phyloP scores from a whole-genome alignment of 1,140 invertebrate genomes.

The Drosophila jambulina region DNA sequence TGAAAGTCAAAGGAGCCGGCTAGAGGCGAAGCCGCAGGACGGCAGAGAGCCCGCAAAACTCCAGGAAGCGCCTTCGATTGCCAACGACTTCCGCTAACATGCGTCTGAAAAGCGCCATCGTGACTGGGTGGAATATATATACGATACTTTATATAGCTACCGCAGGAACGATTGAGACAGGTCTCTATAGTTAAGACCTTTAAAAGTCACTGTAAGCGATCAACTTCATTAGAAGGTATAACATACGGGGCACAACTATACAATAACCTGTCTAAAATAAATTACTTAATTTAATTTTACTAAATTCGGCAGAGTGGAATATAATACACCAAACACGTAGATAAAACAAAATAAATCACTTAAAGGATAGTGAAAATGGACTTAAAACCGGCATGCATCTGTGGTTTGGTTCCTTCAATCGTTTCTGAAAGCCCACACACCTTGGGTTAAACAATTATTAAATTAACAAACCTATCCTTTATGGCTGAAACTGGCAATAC shows the following conservation, averaged over 20 bases:
- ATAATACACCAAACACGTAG: no score
- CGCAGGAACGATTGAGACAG: background rate
- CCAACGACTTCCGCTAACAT: slow-evolving; percentile 80
- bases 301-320: no score
- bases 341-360: background rate
- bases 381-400: accelerated
- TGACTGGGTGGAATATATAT: slow-evolving; percentile 2
- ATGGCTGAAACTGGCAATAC: background rate
- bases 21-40: slow-evolving; percentile 40
- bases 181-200: no score
- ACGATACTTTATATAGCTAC: background rate
- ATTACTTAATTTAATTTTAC: no score
- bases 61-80: slow-evolving; percentile 76
- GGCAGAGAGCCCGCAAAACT: slow-evolving; percentile 29
- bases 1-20: slow-evolving; percentile 58
- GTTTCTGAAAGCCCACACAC: background rate
- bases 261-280: no score
- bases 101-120: slow-evolving; percentile 63
- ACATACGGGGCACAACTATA: no score
- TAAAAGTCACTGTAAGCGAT: background rate
- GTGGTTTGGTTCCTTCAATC: background rate
- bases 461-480: background rate
- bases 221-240: background rate
- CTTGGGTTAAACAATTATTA: background rate
- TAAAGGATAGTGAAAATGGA: background rate